Conservation (phyloP, 2,888 invertebrate genomes). For the Sphaerophoria taeniata region DNA sequence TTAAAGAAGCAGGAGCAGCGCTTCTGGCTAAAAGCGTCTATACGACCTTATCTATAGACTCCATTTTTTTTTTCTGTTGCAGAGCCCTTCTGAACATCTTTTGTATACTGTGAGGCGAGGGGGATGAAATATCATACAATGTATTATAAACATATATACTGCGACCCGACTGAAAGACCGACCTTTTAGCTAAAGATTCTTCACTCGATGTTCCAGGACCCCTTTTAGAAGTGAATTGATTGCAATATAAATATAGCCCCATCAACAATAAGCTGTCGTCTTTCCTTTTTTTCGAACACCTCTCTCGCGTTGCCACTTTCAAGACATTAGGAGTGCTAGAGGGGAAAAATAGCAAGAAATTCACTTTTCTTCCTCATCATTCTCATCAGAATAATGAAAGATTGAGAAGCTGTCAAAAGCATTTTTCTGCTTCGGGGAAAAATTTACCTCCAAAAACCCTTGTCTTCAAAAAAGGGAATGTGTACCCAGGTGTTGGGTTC, state of each 20-base stretch:
- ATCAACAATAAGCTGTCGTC: slow-evolving; percentile 33
- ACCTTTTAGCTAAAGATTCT: neutral
- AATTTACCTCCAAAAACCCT: neutral
- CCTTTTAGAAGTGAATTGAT: slow-evolving; percentile 24
- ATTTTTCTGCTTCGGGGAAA: neutral
- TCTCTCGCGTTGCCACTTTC: slow-evolving; percentile 9
- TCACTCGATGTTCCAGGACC: neutral
- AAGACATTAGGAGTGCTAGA: neutral
- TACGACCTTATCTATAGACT: neutral
- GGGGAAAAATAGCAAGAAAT: slow-evolving; percentile 9
- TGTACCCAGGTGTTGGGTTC: slow-evolving; percentile 37
- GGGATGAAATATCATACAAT: neutral
- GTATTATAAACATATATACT: slow-evolving; percentile 8
- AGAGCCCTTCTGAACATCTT: neutral
- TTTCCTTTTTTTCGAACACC: slow-evolving; percentile 8
- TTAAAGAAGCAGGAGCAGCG: neutral
- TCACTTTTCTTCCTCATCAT: neutral
- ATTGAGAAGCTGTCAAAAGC: slow-evolving; percentile 39
- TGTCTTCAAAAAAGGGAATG: neutral
- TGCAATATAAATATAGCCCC: slow-evolving; percentile 40
- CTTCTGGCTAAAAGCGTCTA: neutral
- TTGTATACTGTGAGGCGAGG: neutral
- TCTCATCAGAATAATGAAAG: slow-evolving; percentile 32
- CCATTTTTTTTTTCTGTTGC: neutral
- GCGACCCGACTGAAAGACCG: neutral